Evolutionary conservation across 2,888 invertebrate species (phyloP), one percentile per base, ranked within the genome.

Genomic region (Drosophila tanythrix): DNA sequence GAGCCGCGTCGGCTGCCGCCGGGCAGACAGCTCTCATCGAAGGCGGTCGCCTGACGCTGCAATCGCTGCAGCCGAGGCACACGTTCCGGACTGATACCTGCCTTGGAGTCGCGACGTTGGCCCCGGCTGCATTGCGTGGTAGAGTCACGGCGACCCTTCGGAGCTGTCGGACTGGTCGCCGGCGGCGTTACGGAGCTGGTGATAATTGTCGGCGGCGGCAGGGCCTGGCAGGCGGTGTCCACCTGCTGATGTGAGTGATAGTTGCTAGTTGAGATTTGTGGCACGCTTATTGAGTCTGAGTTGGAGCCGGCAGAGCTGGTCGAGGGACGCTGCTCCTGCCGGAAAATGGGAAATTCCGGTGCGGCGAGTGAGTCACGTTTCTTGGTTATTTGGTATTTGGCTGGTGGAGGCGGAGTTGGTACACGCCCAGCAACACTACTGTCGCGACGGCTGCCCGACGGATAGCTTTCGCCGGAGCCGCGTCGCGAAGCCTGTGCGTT

Each of bases 11-110:
- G 95, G 92, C 94, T 94, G 36, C 95, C 95, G 31, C 96, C 96
- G 0, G 97, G 97, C 60, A 97, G 94, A 82, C 94, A 95, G 48
- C 96, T 96, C 92, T 98, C 98, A 93, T 98, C 98, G 90, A 97
- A 97, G 43, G 97, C 97, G 8, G 98, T 97, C 25, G 97, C 97
- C 80, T 98, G 98, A 38, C 98, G 94, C 90, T 97, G 97, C 58
- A 98, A 94, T 63, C 97, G 94, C 52, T 96, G 95, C 75, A 96
- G 92, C 18, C 94, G 93, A 69, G 93, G 93, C 51, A 95, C 94
- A n/a, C 95, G 93, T 81, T 96, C 96, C 0, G 96, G 96, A 90
- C 96, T 96, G 1, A 95, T 95, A 64, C 92, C 92, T 0, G 95
- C 95, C 75, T 96, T 94, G 2, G 96, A 96, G 90, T 96, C 96